Conservation (phyloP, 92 coral and sea anemone species). For the Blastomussa wellsi region DNA sequence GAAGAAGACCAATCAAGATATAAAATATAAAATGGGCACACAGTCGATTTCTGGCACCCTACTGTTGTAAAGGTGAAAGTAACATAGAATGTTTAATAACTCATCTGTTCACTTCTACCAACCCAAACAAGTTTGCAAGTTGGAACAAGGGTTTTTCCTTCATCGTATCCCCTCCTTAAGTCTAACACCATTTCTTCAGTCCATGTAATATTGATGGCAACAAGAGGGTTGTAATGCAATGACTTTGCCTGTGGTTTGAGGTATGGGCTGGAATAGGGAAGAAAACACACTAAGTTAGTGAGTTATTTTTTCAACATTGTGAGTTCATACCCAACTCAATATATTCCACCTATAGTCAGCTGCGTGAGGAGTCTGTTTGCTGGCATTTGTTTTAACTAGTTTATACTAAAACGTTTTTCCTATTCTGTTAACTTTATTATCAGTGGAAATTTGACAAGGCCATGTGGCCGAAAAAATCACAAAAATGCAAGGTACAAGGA, state of each 20-base stretch:
- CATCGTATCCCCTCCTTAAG: slow-evolving; percentile 19
- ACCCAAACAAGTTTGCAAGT: neutral
- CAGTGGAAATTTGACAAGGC: no score
- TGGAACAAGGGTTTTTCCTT: slow-evolving; percentile 1
- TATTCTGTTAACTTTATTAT: no score
- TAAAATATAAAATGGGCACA: no score
- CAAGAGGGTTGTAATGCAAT: slow-evolving; percentile 36
- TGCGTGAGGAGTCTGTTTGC: neutral
- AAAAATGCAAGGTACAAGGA: no score
- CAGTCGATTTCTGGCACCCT: no score
- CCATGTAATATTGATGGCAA: slow-evolving; percentile 43
- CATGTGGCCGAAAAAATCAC: no score
- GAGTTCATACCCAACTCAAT: neutral
- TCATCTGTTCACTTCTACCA: neutral
- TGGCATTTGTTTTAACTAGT: no score
- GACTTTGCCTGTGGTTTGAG: slow-evolving; percentile 6
- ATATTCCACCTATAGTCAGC: neutral
- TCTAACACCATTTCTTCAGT: slow-evolving; percentile 43
- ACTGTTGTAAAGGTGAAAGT: no score
- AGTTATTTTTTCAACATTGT: neutral
- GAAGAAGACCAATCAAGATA: no score
- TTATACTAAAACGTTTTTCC: no score
- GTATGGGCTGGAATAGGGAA: neutral
- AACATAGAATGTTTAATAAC: no score
- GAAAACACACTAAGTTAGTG: neutral